These are phyloP conservation scores for Trogon melanurus DNA, from an alignment of 2,113 vertebrate genomes.

Conservation along the genomic window DNA sequence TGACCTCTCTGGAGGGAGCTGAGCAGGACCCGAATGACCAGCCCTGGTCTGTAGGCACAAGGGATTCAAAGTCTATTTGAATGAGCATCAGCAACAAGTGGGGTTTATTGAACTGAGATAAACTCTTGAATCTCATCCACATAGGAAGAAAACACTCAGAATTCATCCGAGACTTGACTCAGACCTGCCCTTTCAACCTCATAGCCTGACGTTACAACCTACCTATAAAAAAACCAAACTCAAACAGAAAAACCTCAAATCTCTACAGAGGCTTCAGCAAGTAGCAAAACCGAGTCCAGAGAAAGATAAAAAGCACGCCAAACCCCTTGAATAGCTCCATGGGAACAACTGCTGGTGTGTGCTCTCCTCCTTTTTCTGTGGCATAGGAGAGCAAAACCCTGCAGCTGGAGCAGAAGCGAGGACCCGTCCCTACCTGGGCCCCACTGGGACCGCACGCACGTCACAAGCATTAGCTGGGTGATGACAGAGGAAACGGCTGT, in stretches of 20 bases:
- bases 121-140: slow-evolving; percentile 40
- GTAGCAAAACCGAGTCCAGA: neutral
- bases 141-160: slow-evolving; percentile 47
- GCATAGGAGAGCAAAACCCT: neutral
- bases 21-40: neutral
- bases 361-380: neutral
- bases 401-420: neutral
- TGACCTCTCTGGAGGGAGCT: neutral
- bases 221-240: neutral
- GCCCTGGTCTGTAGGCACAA: neutral
- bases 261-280: neutral
- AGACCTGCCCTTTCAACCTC: slow-evolving; percentile 43
- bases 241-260: neutral
- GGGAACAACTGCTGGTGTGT: neutral
- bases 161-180: slow-evolving; percentile 44
- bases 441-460: rapidly evolving
- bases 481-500: neutral
- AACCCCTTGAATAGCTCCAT: neutral
- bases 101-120: slow-evolving; percentile 51
- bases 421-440: neutral
- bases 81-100: slow-evolving; percentile 39
- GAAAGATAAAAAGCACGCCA: neutral
- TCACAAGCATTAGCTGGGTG: neutral
- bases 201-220: slow-evolving; percentile 26
- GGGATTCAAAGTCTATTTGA: slow-evolving; percentile 5